phyloP scores from a whole-genome alignment of 2,888 invertebrate genomes.

The Lochmaea capreae region DNA sequence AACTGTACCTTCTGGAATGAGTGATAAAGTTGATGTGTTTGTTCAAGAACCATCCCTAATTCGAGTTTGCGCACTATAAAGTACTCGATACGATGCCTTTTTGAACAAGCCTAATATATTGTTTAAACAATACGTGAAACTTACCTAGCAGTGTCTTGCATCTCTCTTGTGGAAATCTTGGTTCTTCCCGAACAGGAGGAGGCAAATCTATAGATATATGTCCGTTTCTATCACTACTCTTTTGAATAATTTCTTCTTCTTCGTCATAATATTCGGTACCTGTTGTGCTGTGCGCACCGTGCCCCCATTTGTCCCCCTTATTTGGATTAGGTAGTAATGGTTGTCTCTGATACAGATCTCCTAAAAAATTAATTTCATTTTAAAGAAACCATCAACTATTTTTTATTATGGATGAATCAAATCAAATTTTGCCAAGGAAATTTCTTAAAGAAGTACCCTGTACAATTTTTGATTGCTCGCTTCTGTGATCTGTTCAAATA shows the following conservation, averaged over 20 bases:
- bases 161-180: slow-evolving; percentile 84
- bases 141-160: slow-evolving; percentile 80
- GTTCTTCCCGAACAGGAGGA: slow-evolving; percentile 78
- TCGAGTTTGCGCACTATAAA: too few species aligned
- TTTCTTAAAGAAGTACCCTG: too few species aligned
- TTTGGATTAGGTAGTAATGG: slow-evolving; percentile 69
- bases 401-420: too few species aligned
- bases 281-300: slow-evolving; percentile 57
- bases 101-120: too few species aligned
- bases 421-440: too few species aligned
- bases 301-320: slow-evolving; percentile 68
- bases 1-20: too few species aligned
- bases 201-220: slow-evolving; percentile 75
- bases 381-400: too few species aligned
- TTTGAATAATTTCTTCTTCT: slow-evolving; percentile 62
- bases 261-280: slow-evolving; percentile 66
- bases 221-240: slow-evolving; percentile 64
- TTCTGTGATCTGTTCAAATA: too few species aligned
- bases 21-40: too few species aligned
- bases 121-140: background rate
- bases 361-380: slow-evolving; percentile 33
- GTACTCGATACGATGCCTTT: too few species aligned
- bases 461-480: too few species aligned
- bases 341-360: slow-evolving; percentile 72
- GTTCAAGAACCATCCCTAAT: too few species aligned